phyloP scores from a whole-genome alignment of 2,888 invertebrate genomes.

The Rhamnusium bicolor region DNA sequence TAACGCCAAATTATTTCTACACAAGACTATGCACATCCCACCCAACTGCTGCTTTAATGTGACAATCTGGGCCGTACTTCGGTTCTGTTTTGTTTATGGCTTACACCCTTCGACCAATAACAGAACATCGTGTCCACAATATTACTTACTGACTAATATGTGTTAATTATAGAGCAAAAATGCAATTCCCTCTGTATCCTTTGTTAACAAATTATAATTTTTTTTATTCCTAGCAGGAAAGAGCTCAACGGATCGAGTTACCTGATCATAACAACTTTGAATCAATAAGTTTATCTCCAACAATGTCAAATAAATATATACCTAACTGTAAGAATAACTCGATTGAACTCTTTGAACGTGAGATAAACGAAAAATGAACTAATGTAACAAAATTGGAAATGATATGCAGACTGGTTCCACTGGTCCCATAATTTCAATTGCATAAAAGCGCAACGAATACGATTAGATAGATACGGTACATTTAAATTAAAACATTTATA shows the following conservation, averaged over 20 bases:
- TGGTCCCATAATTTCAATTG: neutral
- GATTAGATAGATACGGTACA: neutral
- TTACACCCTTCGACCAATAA: no score
- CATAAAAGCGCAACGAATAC: slow-evolving; percentile 24
- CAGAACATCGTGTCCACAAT: no score
- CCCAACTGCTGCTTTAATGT: no score
- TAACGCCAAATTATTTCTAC: no score
- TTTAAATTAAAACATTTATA: neutral
- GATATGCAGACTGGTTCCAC: neutral
- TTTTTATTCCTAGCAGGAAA: neutral
- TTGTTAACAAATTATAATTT: neutral
- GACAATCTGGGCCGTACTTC: no score
- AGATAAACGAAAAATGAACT: neutral
- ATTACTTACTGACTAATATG: no score
- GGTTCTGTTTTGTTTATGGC: no score
- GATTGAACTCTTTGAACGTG: neutral
- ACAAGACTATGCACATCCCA: no score
- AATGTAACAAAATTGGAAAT: neutral
- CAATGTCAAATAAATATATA: neutral
- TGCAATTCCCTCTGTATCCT: no score
- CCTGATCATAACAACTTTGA: neutral
- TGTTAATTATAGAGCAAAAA: no score
- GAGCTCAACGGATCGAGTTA: neutral
- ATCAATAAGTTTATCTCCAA: neutral
- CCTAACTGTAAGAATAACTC: neutral